Base-by-base conservation (phyloP, 30 jellyfish, hydroid and myxozoan genomes). In the Pelagia noctiluca region DNA sequence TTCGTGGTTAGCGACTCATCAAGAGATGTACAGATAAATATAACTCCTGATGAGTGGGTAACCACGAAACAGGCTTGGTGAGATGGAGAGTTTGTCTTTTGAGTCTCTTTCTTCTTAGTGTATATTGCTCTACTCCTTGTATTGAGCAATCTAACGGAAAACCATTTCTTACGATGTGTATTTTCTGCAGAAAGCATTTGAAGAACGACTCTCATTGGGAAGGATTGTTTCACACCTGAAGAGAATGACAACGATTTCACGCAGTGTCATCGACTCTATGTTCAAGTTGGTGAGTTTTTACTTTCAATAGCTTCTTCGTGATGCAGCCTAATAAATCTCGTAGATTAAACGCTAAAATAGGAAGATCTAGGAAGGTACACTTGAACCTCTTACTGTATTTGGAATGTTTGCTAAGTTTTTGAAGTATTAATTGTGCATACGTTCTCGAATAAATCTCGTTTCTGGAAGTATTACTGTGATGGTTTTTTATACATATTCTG, bases 271-370 rank as follows among this genome's bases (percentile, higher is more conserved):
- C 36, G 63, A 60, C 25, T 50, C 96, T 0, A 47, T 90, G 71
- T 82, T 90, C 33, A 84, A 84, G 28, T 76, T 90, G 90, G 97
- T 90, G 62, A 35, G 96, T 68, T 8, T 23, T 12, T 25, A 8
- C 16, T 42, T 16, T 57, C 21, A 10, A 4, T 57, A 8, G 10
- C 21, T 21, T 21, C 21, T 8, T 57, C 21, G 72, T 57, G 8
- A 42, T 42, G 57, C 16, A 16, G 16, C 8, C 16, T 5, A 16
- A 42, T 42, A 8, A 16, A 42, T 16, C 57, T 42, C 16, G 57
- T 16, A 42, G 57, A n/a, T n/a, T n/a, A n/a, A n/a, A n/a, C n/a
- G n/a, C n/a, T n/a, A n/a, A n/a, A n/a, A n/a, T n/a, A n/a, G n/a
- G n/a, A n/a, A n/a, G n/a, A n/a, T n/a, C n/a, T n/a, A n/a, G n/a